phyloP scores from a whole-genome alignment of 1,140 invertebrate species.

The Andricus grossulariae region DNA sequence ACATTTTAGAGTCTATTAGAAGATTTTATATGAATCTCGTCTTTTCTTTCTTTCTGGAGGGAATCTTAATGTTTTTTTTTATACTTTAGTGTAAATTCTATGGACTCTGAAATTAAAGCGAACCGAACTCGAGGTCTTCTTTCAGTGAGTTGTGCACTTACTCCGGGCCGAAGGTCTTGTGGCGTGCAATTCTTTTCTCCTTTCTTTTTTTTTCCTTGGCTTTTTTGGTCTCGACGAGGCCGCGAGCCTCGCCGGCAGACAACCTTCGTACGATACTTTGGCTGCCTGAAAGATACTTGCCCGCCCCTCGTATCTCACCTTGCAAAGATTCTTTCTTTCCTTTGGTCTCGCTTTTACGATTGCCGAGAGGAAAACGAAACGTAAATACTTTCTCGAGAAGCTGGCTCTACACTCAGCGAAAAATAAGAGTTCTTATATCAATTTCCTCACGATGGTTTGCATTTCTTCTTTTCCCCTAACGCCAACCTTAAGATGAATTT shows the following conservation, averaged over 20 bases:
- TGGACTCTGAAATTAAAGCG: slow-evolving; percentile 27
- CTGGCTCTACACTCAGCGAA: background rate
- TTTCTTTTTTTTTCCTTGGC: slow-evolving; percentile 35
- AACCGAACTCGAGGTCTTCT: slow-evolving; percentile 37
- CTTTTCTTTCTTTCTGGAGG: background rate
- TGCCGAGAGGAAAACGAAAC: slow-evolving; percentile 37
- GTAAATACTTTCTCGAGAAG: slow-evolving; percentile 49
- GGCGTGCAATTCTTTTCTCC: slow-evolving; percentile 34
- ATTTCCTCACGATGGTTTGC: background rate
- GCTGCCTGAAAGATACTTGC: slow-evolving; percentile 56
- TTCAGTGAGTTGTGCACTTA: slow-evolving; percentile 31
- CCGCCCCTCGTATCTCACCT: slow-evolving; percentile 60
- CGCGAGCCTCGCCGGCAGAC: slow-evolving; percentile 67
- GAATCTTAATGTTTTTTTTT: background rate
- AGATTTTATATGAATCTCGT: background rate
- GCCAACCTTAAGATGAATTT: too few species aligned
- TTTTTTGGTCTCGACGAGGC: slow-evolving; percentile 57
- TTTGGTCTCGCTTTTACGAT: slow-evolving; percentile 44
- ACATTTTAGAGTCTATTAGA: background rate
- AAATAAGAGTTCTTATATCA: slow-evolving; percentile 6
- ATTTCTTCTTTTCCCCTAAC: background rate
- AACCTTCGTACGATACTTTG: slow-evolving; percentile 68
- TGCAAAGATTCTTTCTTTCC: slow-evolving; percentile 51
- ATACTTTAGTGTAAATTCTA: slow-evolving; percentile 16
- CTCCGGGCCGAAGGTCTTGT: slow-evolving; percentile 41